These are phyloP conservation scores for human DNA, from an alignment of 2,113 vertebrate genomes.

Conservation along the genomic window DNA sequence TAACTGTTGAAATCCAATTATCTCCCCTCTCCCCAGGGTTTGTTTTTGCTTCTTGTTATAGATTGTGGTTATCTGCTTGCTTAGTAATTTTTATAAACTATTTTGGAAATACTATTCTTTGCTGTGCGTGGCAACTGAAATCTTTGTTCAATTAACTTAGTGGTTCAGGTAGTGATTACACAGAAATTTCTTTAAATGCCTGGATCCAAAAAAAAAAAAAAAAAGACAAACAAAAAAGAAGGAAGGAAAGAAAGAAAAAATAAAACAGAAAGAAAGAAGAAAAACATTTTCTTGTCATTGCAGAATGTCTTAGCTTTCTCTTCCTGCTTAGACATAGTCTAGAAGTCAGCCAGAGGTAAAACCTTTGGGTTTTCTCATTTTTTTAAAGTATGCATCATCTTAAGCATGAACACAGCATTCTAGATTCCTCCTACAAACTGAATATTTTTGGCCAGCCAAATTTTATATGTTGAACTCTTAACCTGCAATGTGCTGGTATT, in stretches of 20 bases:
- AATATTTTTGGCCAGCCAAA: not conserved
- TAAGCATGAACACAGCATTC: not conserved
- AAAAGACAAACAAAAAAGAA: not conserved
- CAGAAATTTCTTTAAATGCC: not conserved
- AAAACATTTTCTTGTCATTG: not conserved
- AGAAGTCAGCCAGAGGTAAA: not conserved
- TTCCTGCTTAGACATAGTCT: not conserved
- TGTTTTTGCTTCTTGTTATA: not conserved
- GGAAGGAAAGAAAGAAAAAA: not conserved
- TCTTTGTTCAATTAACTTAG: not conserved
- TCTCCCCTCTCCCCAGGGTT: not conserved
- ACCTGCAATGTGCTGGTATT: not conserved
- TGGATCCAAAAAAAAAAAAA: not conserved
- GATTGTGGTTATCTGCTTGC: not conserved
- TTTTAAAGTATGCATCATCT: not conserved
- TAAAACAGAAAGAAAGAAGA: too few species aligned
- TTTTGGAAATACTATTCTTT: not conserved
- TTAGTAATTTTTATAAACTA: not conserved
- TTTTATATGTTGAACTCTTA: not conserved
- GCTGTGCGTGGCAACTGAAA: not conserved
- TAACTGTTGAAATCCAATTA: not conserved
- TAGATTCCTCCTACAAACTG: too few species aligned
- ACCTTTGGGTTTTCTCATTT: not conserved
- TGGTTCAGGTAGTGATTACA: not conserved
- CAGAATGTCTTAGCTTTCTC: not conserved